phyloP scores from a whole-genome alignment of 2,113 vertebrate genomes.

The Steatornis caripensis region DNA sequence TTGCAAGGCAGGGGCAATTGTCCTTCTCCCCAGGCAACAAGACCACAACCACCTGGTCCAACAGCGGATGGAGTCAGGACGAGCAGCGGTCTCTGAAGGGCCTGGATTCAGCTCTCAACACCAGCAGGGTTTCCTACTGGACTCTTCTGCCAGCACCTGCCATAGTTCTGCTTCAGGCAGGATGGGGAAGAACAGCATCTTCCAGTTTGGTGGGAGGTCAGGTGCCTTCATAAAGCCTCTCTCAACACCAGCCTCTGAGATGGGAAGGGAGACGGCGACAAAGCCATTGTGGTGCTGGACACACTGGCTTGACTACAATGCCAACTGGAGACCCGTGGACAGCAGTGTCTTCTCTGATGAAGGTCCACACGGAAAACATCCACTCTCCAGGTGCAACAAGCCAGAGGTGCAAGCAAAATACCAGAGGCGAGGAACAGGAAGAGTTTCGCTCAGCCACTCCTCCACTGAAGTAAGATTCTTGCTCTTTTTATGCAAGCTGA shows the following conservation, averaged over 20 bases:
- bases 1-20: fast-evolving
- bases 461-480: background rate
- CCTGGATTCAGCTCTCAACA: background rate
- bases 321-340: fast-evolving
- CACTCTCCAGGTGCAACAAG: background rate
- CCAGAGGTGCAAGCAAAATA: no score
- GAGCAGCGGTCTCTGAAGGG: background rate
- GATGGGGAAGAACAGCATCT: background rate
- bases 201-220: background rate
- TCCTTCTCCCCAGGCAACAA: background rate
- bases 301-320: fast-evolving
- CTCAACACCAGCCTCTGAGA: background rate
- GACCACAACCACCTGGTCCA: background rate
- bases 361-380: background rate
- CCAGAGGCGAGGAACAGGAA: background rate
- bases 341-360: background rate
- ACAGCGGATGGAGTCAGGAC: background rate
- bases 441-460: background rate
- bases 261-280: background rate
- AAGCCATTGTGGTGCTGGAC: background rate
- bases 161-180: background rate
- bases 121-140: background rate
- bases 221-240: background rate
- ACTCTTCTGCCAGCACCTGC: background rate
- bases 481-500: background rate